A percentile compares a stretch with the other conserved stretches of the same genome.
Conservation (phyloP, 1,140 invertebrate genomes). For the Trichoplusia ni region DNA sequence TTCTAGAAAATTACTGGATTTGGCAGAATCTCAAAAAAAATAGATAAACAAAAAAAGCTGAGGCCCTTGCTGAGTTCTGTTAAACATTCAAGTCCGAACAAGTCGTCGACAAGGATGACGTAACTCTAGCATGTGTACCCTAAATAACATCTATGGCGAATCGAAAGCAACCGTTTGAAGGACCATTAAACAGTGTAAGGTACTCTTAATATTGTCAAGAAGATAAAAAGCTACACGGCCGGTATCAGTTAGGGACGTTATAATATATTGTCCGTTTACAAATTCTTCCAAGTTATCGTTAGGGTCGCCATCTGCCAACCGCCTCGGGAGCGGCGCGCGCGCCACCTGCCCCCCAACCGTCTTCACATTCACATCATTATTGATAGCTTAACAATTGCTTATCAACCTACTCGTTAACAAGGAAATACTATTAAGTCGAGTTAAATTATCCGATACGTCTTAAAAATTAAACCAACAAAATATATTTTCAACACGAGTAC, state of each 20-base stretch:
- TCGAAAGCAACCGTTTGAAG: not conserved
- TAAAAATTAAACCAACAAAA: too few species aligned
- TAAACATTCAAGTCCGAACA: too few species aligned
- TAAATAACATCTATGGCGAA: not conserved
- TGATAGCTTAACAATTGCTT: slow-evolving; percentile 28
- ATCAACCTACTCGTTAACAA: slow-evolving; percentile 4
- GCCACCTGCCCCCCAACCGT: slow-evolving; percentile 30
- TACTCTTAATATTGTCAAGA: not conserved
- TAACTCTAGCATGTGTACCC: not conserved
- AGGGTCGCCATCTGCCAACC: slow-evolving; percentile 40
- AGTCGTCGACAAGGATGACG: not conserved
- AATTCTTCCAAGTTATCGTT: slow-evolving; percentile 18
- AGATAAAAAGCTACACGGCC: not conserved
- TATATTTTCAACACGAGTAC: too few species aligned
- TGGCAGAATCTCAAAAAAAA: slow-evolving; percentile 8
- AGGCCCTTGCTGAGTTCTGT: too few species aligned
- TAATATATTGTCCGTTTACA: slow-evolving; percentile 21
- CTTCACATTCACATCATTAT: slow-evolving; percentile 23
- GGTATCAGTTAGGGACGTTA: slow-evolving; percentile 14
- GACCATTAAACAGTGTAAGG: not conserved
- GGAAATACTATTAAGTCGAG: not conserved
- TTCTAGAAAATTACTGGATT: slow-evolving; percentile 11
- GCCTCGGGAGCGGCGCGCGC: slow-evolving; percentile 22
- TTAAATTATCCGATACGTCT: too few species aligned
- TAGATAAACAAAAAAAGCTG: not conserved